Evolutionary conservation across 1,140 invertebrate genomes (phyloP), one percentile per base, ranked within the genome.

Genomic region (Aethina tumida): DNA sequence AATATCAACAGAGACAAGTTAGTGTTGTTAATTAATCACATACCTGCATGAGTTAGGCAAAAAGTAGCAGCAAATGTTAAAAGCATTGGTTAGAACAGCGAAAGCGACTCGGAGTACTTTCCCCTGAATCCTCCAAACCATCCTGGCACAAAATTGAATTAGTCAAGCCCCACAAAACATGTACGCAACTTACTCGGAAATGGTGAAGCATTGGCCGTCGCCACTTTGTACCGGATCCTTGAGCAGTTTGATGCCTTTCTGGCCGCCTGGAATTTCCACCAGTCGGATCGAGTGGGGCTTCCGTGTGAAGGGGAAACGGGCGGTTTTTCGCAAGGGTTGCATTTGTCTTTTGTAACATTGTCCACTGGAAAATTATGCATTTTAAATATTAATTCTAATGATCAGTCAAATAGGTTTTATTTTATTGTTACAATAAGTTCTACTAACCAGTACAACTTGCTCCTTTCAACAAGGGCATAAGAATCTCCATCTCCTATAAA

Each of bases 401-500:
- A 22, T 6, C 21, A n/a, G n/a, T 7, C 6, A 7, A 22, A 22
- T 7, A 7, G 21, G 6, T 22, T 22, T 22, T 7, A 7, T 22
- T 22, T 22, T n/a, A 22, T 22, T 19, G 25, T n/a, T n/a, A n/a
- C n/a, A n/a, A n/a, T n/a, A 34, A 21, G 14, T 6, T 34, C 4
- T 21, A 10, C 43, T 71, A 58, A 84, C 76, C 87, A 95, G 58
- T 87, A 94, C 1, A 95, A 67, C 53, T 84, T 87, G 1, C 86
- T 86, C 38, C 89, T 70, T 58, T 93, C 89, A 5, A 94, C 77
- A 12, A 94, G 65, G 1, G 87, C 87, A 62, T 93, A 95, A 5
- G 86, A 80, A 51, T 94, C 87, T 13, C 86, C 87, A 69, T 93
- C 89, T 19, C 89, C 90, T 51, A 96, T 90, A 55, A 83, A 89